phyloP scores from a whole-genome alignment of 2,113 vertebrate species.

The Mastomys coucha region DNA sequence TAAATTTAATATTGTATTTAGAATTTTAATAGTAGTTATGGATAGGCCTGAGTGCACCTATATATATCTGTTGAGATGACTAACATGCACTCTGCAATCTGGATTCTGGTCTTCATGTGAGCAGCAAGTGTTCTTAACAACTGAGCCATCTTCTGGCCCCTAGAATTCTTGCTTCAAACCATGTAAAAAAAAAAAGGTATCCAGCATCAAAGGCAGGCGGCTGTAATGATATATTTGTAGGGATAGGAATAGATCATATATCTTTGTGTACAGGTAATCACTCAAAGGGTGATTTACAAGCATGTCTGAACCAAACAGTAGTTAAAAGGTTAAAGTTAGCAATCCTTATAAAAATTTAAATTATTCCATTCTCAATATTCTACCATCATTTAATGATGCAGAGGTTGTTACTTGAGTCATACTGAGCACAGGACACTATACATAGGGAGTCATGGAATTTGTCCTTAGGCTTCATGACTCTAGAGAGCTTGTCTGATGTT shows the following conservation, averaged over 20 bases:
- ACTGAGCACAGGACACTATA: neutral
- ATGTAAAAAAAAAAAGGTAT: neutral
- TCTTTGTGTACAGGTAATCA: neutral
- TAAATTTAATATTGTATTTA: neutral
- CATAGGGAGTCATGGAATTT: neutral
- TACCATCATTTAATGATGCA: neutral
- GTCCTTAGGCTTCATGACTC: neutral
- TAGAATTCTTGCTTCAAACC: neutral
- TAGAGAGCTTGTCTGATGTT: neutral
- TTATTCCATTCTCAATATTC: neutral
- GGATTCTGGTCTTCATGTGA: neutral
- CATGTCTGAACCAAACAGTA: neutral
- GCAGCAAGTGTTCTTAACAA: neutral
- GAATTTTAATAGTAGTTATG: neutral
- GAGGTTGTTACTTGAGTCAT: neutral
- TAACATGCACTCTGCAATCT: neutral
- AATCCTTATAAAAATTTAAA: neutral
- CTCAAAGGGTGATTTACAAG: constrained; percentile 19
- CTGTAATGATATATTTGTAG: neutral
- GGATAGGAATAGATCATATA: neutral
- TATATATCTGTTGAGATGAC: neutral
- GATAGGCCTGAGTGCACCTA: neutral
- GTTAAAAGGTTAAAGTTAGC: constrained; percentile 23
- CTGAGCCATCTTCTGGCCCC: neutral
- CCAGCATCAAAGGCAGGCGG: neutral